Percentiles rank a stretch among this genome's conserved stretches.
Conservation (phyloP, 2,113 vertebrate genomes). For the Actenoides hombroni region DNA sequence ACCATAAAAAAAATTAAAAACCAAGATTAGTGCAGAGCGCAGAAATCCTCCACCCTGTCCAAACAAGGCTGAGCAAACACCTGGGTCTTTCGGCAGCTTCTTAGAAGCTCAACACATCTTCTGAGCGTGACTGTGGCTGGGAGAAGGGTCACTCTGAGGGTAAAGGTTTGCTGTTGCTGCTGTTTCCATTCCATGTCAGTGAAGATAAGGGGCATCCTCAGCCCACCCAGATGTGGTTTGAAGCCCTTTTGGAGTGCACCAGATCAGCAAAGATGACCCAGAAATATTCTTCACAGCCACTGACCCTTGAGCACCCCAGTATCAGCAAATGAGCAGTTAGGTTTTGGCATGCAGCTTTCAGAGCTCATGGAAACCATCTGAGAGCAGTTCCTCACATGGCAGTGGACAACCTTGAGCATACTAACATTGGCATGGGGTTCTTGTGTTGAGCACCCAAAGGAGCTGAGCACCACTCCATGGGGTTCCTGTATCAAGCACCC, state of each 20-base stretch:
- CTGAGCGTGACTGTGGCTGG: neutral
- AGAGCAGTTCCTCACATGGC: neutral
- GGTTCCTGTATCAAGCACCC: neutral
- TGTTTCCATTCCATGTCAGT: neutral
- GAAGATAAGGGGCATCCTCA: neutral
- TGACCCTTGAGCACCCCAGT: neutral
- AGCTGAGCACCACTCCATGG: too few species aligned
- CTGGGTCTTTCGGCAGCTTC: neutral
- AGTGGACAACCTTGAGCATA: neutral
- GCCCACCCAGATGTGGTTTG: too few species aligned
- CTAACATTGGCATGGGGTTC: neutral
- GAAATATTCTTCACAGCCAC: neutral
- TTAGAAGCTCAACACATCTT: neutral
- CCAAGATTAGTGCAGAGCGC: fast-evolving
- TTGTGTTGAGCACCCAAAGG: neutral
- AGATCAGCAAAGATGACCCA: neutral
- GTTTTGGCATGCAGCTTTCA: neutral
- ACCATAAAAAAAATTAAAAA: neutral
- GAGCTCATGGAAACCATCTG: neutral
- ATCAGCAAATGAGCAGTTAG: neutral
- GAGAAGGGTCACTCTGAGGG: neutral
- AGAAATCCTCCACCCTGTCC: neutral
- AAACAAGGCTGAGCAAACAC: neutral
- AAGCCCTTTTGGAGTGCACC: neutral
- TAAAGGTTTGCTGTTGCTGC: neutral